Evolutionary conservation across 2,888 invertebrate genomes (phyloP).

Genomic region (Bellardia pandia): DNA sequence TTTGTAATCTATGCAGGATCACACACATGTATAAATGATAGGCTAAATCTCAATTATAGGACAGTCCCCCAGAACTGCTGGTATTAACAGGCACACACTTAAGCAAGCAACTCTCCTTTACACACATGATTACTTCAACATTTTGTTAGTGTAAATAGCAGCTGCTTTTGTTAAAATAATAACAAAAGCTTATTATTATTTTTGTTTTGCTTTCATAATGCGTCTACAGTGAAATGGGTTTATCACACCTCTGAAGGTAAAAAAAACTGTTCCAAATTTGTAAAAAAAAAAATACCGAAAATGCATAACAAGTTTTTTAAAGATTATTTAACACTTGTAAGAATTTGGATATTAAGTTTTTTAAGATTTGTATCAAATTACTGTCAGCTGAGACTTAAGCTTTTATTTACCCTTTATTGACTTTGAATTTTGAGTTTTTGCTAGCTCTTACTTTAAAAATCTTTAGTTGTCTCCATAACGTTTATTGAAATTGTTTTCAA

Average conservation of each 20-base stretch:
- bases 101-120: not conserved
- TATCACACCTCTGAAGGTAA: conserved; percentile 33
- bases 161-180: conserved; percentile 21
- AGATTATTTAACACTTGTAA: conserved; percentile 24
- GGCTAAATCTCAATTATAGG: no score
- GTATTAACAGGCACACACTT: not conserved
- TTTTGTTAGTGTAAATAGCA: conserved; percentile 5
- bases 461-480: no score
- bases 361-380: conserved; percentile 26
- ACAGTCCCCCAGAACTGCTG: no score
- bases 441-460: not conserved
- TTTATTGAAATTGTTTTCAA: no score
- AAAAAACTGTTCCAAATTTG: conserved; percentile 31
- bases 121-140: not conserved
- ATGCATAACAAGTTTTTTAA: not conserved
- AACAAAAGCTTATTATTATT: conserved; percentile 35
- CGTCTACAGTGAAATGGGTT: conserved; percentile 37
- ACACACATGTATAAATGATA: no score
- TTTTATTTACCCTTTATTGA: not conserved
- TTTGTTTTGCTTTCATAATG: conserved; percentile 23
- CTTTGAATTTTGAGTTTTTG: not conserved
- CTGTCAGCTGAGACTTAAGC: conserved; percentile 15
- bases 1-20: no score
- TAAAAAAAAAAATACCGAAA: not conserved
- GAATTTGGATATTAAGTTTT: not conserved